These are phyloP conservation scores for Molothrus aeneus DNA, from an alignment of 2,797 vertebrate species.

Conservation along the genomic window DNA sequence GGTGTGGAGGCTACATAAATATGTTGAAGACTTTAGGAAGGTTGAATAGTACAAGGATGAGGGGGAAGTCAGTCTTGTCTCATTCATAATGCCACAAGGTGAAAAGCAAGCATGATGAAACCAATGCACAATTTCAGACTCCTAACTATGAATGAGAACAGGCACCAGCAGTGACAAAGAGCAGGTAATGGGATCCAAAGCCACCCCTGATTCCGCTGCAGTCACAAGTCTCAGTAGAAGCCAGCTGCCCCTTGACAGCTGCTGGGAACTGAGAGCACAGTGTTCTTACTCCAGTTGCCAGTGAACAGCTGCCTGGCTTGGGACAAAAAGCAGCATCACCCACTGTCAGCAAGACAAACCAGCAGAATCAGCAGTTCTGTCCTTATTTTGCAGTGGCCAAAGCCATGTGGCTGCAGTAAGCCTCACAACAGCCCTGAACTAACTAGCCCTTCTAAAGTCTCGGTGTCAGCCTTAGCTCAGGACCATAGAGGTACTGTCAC, in stretches of 20 bases:
- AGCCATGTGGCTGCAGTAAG: background rate
- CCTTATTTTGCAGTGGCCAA: background rate
- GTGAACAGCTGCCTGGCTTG: background rate
- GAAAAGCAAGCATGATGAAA: background rate
- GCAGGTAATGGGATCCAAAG: background rate
- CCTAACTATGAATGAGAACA: background rate
- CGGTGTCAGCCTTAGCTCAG: background rate
- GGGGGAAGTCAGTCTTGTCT: background rate
- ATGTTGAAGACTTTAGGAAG: background rate
- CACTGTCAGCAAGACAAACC: background rate
- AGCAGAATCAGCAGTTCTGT: background rate
- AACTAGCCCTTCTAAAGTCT: background rate
- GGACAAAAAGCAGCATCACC: background rate
- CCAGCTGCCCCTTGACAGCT: background rate
- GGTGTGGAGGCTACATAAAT: background rate
- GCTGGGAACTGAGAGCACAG: background rate
- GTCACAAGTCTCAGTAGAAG: background rate
- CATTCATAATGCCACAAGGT: background rate
- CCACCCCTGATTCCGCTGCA: background rate
- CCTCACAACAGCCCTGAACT: background rate
- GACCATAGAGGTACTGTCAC: background rate
- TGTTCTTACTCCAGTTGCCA: conserved; percentile 12
- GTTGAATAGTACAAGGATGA: background rate
- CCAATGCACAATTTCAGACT: background rate
- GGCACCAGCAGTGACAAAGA: background rate